These are phyloP conservation scores for Drosophila rufa DNA, from an alignment of 1,140 invertebrate species.

Conservation along the genomic window DNA sequence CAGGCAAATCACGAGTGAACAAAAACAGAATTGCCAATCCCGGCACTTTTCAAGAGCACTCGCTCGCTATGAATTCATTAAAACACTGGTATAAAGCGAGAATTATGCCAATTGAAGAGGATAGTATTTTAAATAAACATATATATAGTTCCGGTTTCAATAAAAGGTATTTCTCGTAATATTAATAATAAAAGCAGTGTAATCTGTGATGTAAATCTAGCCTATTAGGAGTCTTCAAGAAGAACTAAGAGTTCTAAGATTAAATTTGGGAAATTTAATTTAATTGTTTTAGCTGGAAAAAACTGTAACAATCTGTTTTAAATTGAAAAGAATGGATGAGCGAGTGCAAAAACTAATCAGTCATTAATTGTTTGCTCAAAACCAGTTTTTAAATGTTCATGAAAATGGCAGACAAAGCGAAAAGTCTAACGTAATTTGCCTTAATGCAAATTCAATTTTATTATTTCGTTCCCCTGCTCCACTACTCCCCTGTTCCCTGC, in stretches of 20 bases:
- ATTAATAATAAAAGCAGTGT: background rate
- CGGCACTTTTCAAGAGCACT: constrained; percentile 53
- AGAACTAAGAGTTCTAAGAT: background rate
- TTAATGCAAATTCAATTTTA: constrained; percentile 49
- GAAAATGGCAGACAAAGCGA: constrained; percentile 12
- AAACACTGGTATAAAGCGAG: background rate
- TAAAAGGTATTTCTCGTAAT: background rate
- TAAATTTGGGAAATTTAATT: background rate
- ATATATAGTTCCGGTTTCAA: background rate
- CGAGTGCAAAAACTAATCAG: constrained; percentile 6
- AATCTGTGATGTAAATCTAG: background rate
- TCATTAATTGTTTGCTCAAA: constrained; percentile 36
- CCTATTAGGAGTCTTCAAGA: background rate
- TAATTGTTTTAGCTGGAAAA: background rate
- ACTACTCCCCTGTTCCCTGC: background rate
- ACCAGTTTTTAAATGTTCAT: constrained; percentile 16
- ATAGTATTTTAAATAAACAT: background rate
- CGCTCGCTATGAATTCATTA: constrained; percentile 6
- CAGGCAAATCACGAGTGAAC: constrained; percentile 47
- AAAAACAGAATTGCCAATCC: constrained; percentile 21
- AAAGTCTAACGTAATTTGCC: constrained; percentile 37
- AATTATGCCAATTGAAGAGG: background rate
- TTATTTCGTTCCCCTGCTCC: constrained; percentile 10
- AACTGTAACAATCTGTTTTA: background rate
- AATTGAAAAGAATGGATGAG: background rate